Percentiles rank a stretch among this genome's conserved stretches.
Evolutionary conservation across 30 jellyfish, hydroid and myxozoan genomes (phyloP).

Genomic region (Pseudorhiza aurosa): DNA sequence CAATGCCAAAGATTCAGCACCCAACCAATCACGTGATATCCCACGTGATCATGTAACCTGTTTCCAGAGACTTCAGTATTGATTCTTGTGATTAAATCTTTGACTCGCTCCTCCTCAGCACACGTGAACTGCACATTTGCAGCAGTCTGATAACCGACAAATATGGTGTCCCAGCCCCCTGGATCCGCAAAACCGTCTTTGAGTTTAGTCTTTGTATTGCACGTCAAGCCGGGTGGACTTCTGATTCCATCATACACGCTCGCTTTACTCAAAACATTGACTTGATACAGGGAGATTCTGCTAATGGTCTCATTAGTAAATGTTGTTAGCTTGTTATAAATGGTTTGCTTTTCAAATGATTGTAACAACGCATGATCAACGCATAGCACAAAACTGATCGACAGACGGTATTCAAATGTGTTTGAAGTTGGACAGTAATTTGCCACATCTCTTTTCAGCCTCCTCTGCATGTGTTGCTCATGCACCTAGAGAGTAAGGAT

Average conservation of each 20-base stretch:
- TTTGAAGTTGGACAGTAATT: conserved; percentile 27
- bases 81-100: conserved; percentile 10
- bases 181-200: conserved; percentile 32
- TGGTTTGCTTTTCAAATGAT: conserved; percentile 7
- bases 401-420: conserved; percentile 13
- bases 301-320: background rate
- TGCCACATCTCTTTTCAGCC: conserved; percentile 5
- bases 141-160: conserved; percentile 17
- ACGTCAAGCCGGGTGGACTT: conserved; percentile 33
- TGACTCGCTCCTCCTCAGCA: conserved; percentile 10
- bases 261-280: background rate
- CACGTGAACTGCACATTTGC: conserved; percentile 55
- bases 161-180: conserved; percentile 45
- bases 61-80: background rate
- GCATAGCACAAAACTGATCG: conserved; percentile 39
- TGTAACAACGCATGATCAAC: conserved; percentile 5
- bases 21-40: conserved; percentile 57
- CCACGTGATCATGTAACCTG: conserved; percentile 32
- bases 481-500: too few relatives aligned
- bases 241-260: background rate
- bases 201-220: conserved; percentile 6
- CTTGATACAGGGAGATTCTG: conserved; percentile 27
- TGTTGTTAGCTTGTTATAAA: conserved; percentile 14
- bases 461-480: too few relatives aligned
- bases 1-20: conserved; percentile 41